Evolutionary conservation across 2,797 vertebrate species (phyloP).

Genomic region (Momotus momota): DNA sequence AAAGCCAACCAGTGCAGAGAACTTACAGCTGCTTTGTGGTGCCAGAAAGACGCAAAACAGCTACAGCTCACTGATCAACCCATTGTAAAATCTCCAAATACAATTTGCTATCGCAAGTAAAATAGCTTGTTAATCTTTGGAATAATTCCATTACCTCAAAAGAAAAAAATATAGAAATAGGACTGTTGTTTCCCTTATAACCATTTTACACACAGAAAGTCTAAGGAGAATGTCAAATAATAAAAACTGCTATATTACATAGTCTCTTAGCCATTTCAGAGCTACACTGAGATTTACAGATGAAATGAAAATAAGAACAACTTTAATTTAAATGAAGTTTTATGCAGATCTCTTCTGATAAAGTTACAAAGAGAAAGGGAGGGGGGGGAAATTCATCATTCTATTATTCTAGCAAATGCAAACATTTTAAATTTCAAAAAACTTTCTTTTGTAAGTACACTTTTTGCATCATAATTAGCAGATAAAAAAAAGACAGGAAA

Average conservation of each 20-base stretch:
- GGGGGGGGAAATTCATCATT: background rate
- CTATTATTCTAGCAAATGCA: background rate
- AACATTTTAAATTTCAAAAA: background rate
- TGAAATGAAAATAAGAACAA: background rate
- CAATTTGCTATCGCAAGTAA: slow-evolving; percentile 3
- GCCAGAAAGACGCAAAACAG: slow-evolving; percentile 6
- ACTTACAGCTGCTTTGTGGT: background rate
- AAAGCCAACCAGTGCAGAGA: background rate
- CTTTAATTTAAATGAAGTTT: background rate
- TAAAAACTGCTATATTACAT: background rate
- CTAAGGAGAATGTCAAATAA: background rate
- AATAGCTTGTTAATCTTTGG: background rate
- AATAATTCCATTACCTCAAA: background rate
- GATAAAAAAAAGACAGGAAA: background rate
- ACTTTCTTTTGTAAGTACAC: background rate
- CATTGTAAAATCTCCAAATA: background rate
- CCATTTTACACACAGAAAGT: background rate
- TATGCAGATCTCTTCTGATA: background rate
- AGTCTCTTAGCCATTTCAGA: background rate
- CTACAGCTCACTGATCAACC: background rate
- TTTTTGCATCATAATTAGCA: background rate
- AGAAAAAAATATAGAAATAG: background rate
- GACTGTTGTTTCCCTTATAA: background rate
- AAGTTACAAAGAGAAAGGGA: background rate
- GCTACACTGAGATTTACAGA: background rate